Base-by-base conservation (phyloP, 1,140 invertebrate genomes). In the Cardiocondyla obscurior region DNA sequence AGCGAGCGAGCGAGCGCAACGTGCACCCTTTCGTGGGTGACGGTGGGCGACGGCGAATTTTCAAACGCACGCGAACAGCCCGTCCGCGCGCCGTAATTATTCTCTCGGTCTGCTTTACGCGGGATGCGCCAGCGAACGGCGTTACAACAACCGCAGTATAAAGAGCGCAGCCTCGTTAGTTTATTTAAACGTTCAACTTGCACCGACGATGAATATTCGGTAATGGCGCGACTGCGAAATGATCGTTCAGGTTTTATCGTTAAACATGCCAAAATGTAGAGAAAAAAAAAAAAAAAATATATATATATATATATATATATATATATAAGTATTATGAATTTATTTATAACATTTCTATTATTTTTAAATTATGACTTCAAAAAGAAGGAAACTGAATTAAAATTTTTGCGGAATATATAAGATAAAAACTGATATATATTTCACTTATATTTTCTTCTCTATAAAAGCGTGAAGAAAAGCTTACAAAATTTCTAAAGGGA, bases 21-120 rank as follows among this genome's bases (percentile, higher is more conserved):
- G 16, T 14, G 69, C 51, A 51, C 69, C 28, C 69, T 36, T 72
- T 46, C 72, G 72, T n/a, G 42, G 62, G 74, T 79, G 69, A 79
- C 74, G 64, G 25, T 69, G 62, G 39, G 55, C 74, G 62, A 42
- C 60, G 33, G 19, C 62, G 74, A 69, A 79, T 79, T 79, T 79
- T 53, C 74, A 53, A 79, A 79, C 62, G n/a, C 46, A 22, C 33
- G 39, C 73, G 14, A 22, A 12, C 57, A 36, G 25, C 64, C 72
- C 72, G 39, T 46, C 44, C 42, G 74, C 73, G 42, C 42, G 42
- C n/a, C 51, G 74, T 79, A 79, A 79, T 79, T 79, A 79, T 79
- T 79, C 60, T 53, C 22, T 16, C 62, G 22, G 62, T 42, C 36
- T 79, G 62, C 46, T 79, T 53, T 39, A 22, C 44, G 62, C 33